Percentiles rank a stretch among this genome's conserved stretches.
Conservation (phyloP, 2,113 vertebrate species). For the Camelus dromedarius region DNA sequence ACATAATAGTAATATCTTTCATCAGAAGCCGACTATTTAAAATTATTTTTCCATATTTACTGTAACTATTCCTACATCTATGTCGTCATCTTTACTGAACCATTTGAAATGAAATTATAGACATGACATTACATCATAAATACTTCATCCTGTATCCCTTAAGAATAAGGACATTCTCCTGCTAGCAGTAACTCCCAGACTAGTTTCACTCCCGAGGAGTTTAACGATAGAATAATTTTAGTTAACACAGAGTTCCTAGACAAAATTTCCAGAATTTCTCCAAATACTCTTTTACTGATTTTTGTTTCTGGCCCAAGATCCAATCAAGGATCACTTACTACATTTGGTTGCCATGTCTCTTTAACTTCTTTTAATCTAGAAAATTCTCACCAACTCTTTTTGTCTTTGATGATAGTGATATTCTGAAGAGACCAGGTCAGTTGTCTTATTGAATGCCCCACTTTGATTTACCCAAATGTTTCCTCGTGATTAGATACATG, state of each 20-base stretch:
- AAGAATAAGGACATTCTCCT: background rate
- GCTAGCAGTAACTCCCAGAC: background rate
- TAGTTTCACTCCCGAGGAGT: background rate
- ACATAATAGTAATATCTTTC: slow-evolving; percentile 12
- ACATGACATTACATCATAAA: background rate
- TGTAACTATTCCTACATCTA: background rate
- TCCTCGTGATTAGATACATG: background rate
- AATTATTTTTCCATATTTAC: background rate
- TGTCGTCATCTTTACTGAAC: background rate
- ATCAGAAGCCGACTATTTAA: background rate
- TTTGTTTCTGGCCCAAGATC: background rate
- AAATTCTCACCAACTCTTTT: background rate
- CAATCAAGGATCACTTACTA: background rate
- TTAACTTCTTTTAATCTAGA: slow-evolving; percentile 2
- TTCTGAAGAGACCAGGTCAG: background rate
- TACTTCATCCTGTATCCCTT: background rate
- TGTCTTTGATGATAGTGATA: background rate
- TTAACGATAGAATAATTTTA: background rate
- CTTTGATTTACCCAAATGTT: slow-evolving; percentile 20
- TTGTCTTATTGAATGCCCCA: background rate
- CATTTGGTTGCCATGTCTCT: background rate
- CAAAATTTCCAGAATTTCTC: background rate
- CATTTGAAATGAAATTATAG: background rate
- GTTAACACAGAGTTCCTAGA: background rate
- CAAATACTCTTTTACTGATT: background rate